Evolutionary conservation across 2,113 vertebrate species (phyloP).

Genomic region (Tyto alba): DNA sequence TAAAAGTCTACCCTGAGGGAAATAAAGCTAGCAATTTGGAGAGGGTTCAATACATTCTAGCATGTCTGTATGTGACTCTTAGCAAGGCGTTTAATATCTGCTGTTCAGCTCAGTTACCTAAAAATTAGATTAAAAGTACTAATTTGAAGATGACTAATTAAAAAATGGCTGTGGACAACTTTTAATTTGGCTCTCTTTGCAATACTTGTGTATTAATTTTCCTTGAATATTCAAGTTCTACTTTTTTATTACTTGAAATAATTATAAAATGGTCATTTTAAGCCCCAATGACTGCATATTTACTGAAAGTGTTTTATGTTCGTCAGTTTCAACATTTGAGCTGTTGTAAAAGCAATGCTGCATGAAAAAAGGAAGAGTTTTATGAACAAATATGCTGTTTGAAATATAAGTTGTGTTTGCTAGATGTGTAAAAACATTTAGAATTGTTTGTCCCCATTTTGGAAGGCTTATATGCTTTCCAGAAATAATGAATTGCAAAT

Average conservation of each 20-base stretch:
- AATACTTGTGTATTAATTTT: neutral
- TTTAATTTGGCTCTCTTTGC: neutral
- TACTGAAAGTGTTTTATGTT: neutral
- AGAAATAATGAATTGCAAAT: neutral
- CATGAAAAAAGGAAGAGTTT: neutral
- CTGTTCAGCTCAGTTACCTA: neutral
- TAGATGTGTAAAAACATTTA: neutral
- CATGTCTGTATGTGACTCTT: neutral
- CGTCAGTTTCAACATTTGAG: neutral
- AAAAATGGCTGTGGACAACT: neutral
- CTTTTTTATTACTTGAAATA: neutral
- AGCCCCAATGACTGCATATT: neutral
- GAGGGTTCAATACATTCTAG: neutral
- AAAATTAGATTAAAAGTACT: neutral
- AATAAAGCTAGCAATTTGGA: neutral
- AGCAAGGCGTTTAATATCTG: neutral
- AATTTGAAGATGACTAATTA: neutral
- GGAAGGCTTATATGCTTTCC: neutral
- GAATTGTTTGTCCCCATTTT: neutral
- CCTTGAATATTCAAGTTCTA: neutral
- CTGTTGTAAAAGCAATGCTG: neutral
- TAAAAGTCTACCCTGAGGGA: neutral
- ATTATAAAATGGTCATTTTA: neutral
- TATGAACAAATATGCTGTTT: neutral
- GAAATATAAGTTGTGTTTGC: neutral